A percentile compares a stretch with the other conserved stretches of the same genome.
These are phyloP conservation scores for Gisinianus flammeolus DNA, from an alignment of 2,888 invertebrate species.

Conservation along the genomic window DNA sequence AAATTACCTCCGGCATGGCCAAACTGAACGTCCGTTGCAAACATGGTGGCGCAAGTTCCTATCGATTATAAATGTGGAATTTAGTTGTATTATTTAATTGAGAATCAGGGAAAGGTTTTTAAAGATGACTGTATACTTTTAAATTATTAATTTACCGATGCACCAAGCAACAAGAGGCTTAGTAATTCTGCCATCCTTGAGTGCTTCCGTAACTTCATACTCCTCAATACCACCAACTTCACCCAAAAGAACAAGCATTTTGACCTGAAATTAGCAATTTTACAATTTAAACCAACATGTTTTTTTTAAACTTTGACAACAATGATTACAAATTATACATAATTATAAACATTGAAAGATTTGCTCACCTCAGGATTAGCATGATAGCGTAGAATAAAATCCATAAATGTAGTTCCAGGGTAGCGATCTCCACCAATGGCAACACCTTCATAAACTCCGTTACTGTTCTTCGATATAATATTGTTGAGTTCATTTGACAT, in stretches of 20 bases:
- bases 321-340: not conserved
- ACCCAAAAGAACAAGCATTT: constrained; percentile 93
- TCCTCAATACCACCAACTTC: constrained; percentile 99
- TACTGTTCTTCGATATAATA: constrained; percentile 93
- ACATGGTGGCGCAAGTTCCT: constrained; percentile 70
- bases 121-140: not conserved
- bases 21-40: constrained; percentile 90
- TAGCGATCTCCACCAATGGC: constrained; percentile 98
- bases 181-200: constrained; percentile 78
- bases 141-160: constrained; percentile 73
- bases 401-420: constrained; percentile 97
- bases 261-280: constrained; percentile 75
- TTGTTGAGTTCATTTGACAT: constrained; percentile 99
- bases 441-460: constrained; percentile 97
- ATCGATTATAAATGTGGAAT: too few species aligned
- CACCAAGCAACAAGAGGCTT: constrained; percentile 99
- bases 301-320: too few species aligned
- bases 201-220: constrained; percentile 90
- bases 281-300: not conserved
- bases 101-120: not conserved
- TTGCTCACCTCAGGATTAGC: constrained; percentile 67
- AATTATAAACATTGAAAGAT: too few species aligned
- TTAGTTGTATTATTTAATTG: not conserved
- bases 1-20: constrained; percentile 82
- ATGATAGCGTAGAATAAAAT: constrained; percentile 87